These are phyloP conservation scores for Drosophila parthenogenetica DNA, from an alignment of 2,888 invertebrate species.

Conservation along the genomic window DNA sequence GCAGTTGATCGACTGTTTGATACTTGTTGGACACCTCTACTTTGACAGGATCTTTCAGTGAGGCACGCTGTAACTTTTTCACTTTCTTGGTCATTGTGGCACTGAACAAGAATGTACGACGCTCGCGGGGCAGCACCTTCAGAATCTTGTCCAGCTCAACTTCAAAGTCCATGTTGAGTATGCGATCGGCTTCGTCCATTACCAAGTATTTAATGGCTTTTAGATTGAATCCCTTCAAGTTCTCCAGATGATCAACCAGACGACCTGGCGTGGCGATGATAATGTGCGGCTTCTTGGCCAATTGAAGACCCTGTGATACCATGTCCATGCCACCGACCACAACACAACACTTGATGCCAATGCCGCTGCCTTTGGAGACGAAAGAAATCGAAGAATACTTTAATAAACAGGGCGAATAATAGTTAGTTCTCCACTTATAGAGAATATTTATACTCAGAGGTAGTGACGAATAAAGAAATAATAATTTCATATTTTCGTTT, in stretches of 20 bases:
- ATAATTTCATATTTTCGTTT: constrained; percentile 76
- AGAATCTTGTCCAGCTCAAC: constrained; percentile 98
- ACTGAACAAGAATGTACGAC: constrained; percentile 97
- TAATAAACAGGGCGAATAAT: neutral
- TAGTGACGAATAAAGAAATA: constrained; percentile 83
- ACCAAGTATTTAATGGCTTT: constrained; percentile 95
- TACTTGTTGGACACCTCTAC: constrained; percentile 98
- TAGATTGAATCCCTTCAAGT: constrained; percentile 98
- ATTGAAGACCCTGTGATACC: constrained; percentile 95
- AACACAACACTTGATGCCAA: constrained; percentile 97
- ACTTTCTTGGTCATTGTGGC: constrained; percentile 99
- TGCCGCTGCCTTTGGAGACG: constrained; percentile 88
- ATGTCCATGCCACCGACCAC: constrained; percentile 99
- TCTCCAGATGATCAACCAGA: constrained; percentile 97
- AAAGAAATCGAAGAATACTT: neutral
- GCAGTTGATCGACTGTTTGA: constrained; percentile 98
- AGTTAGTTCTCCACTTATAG: neutral
- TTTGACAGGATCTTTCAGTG: constrained; percentile 96
- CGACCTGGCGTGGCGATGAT: constrained; percentile 98
- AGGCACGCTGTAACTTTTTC: constrained; percentile 97
- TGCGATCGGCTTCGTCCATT: constrained; percentile 99
- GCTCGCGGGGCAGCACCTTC: constrained; percentile 93
- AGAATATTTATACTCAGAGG: constrained; percentile 76
- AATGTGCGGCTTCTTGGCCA: constrained; percentile 98
- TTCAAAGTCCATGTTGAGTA: constrained; percentile 99